Conservation (phyloP, 2,797 vertebrate species). For the Leucoraja ocellata region DNA sequence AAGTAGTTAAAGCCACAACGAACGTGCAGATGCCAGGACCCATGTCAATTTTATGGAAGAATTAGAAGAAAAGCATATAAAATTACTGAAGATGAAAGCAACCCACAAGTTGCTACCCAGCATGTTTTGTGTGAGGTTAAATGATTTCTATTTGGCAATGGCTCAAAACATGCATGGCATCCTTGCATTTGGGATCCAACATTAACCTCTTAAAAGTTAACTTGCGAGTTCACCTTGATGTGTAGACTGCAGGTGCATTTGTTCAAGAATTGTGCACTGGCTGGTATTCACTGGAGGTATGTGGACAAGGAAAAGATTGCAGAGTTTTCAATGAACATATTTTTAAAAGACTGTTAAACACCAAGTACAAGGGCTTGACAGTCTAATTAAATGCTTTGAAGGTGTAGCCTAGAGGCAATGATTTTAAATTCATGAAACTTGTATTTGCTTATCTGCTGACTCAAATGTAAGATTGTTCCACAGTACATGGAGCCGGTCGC, state of each 20-base stretch:
- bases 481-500: not conserved
- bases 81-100: not conserved
- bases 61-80: not conserved
- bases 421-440: not conserved
- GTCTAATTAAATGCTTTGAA: slow-evolving; percentile 22
- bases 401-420: not conserved
- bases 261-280: not conserved
- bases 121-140: not conserved
- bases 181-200: not conserved
- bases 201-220: not conserved
- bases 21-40: not conserved
- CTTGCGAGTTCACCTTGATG: not conserved
- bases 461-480: not conserved
- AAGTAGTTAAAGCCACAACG: not conserved
- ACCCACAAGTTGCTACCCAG: not conserved
- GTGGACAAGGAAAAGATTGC: not conserved
- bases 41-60: not conserved
- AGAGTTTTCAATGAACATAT: slow-evolving; percentile 21
- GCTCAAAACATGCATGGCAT: not conserved
- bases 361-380: not conserved
- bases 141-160: not conserved
- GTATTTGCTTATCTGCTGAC: not conserved
- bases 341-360: not conserved
- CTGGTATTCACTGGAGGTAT: not conserved
- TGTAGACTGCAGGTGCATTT: not conserved